Base-by-base conservation (phyloP, 1,140 invertebrate species). In the Carcinoscorpius rotundicauda region DNA sequence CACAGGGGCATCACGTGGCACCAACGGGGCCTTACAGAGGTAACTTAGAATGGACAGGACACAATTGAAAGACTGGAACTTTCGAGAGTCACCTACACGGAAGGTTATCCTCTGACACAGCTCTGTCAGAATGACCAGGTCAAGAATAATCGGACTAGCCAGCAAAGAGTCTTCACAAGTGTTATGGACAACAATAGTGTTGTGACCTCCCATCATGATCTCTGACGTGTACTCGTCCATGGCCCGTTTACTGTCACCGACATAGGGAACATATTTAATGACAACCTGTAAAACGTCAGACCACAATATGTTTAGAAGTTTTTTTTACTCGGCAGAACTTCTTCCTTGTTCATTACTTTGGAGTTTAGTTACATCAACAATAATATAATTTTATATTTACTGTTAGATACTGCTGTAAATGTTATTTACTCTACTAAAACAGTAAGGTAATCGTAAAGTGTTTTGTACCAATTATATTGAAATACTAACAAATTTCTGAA, bases 181-280 rank as follows among this genome's bases (percentile, higher is more conserved):
- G 78, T 98, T 98, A 77, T 98, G 93, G 10, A 97, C 85, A 0
- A 88, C 90, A 11, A 98, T 82, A 0, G 95, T 98, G 76, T 96
- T 97, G 65, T 85, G 83, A 52, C 95, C 95, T 64, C 93, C 92
- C 79, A 97, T 84, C 81, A 97, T 88, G 66, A 98, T 91, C 79
- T 97, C 91, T 3, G 91, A 96, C 4, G 87, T 91, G 78, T 98
- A 98, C 75, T 98, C 95, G 76, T 98, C 95, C 89, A 98, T 88
- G 0, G 95, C 95, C 52, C 94, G 83, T 75, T 98, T 98, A 61
- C 90, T 94, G 78, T 97, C 95, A 61, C 89, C 90, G 62, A 97
- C 93, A 77, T 92, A 93, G 0, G 95, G 95, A 29, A 97, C 90
- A 75, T 98, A 98, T 80, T 98, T 97, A 68, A 98, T 98, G 57